These are phyloP conservation scores for Erpornis zantholeuca DNA, from an alignment of 2,113 vertebrate species.

Conservation along the genomic window DNA sequence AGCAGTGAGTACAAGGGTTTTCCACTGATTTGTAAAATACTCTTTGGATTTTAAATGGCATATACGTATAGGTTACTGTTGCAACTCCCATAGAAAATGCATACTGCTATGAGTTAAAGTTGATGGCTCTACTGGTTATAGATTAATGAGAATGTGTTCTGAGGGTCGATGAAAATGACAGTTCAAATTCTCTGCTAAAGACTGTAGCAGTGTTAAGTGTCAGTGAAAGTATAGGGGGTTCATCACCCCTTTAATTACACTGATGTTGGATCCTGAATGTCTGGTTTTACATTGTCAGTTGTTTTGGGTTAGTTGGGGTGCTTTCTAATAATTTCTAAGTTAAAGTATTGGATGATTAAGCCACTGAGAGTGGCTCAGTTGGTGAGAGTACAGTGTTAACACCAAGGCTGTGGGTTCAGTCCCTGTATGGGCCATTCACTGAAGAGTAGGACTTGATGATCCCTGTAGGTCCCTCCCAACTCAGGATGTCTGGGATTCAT, in stretches of 20 bases:
- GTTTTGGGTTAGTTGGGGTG: neutral
- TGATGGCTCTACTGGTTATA: neutral
- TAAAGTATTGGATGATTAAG: neutral
- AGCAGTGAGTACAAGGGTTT: neutral
- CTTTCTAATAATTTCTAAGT: neutral
- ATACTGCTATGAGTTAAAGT: neutral
- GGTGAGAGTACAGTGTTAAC: neutral
- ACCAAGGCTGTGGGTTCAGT: neutral
- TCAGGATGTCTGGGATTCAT: neutral
- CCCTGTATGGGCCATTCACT: too few relatives aligned
- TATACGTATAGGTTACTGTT: neutral
- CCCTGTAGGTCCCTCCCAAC: too few relatives aligned
- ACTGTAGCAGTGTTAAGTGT: neutral
- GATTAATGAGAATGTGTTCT: neutral
- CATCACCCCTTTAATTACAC: neutral
- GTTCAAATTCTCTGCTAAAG: neutral
- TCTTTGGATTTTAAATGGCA: neutral
- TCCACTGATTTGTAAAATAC: neutral
- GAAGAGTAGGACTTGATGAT: rapidly evolving
- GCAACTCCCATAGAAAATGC: neutral
- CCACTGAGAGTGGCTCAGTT: neutral
- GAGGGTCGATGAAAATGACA: neutral
- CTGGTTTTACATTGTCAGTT: neutral
- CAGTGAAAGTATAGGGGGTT: neutral
- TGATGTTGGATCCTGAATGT: neutral